Conservation (phyloP, 53 echinoderm and acorn worm species). For the Zoroaster sp. region DNA sequence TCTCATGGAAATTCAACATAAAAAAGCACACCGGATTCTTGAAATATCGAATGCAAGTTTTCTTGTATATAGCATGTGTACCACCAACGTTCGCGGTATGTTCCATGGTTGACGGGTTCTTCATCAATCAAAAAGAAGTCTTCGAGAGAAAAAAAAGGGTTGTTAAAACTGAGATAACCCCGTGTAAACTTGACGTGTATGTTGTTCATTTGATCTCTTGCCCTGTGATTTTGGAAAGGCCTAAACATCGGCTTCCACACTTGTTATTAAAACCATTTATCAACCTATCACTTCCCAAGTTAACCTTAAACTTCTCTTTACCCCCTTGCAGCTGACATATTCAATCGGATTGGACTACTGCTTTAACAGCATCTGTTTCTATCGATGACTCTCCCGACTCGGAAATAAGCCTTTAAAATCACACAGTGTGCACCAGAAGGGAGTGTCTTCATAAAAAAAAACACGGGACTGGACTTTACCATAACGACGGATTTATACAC, state of each 20-base stretch:
- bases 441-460: no score
- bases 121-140: no score
- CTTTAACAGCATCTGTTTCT: not conserved
- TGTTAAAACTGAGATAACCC: no score
- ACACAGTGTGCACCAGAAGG: no score
- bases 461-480: not conserved
- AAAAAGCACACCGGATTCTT: no score
- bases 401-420: constrained; percentile 11
- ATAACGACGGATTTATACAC: not conserved
- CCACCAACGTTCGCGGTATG: no score
- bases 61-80: no score
- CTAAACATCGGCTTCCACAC: not conserved
- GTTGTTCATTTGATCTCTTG: not conserved
- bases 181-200: not conserved
- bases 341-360: not conserved
- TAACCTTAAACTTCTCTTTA: not conserved
- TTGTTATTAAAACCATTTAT: not conserved
- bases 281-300: not conserved
- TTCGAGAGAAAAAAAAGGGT: no score
- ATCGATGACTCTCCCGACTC: not conserved
- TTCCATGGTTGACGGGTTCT: no score
- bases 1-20: no score
- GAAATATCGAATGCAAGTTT: no score
- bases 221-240: not conserved
- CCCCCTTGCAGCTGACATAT: not conserved